phyloP scores from a whole-genome alignment of 2,888 invertebrate species.

The Nesidiocoris tenuis region DNA sequence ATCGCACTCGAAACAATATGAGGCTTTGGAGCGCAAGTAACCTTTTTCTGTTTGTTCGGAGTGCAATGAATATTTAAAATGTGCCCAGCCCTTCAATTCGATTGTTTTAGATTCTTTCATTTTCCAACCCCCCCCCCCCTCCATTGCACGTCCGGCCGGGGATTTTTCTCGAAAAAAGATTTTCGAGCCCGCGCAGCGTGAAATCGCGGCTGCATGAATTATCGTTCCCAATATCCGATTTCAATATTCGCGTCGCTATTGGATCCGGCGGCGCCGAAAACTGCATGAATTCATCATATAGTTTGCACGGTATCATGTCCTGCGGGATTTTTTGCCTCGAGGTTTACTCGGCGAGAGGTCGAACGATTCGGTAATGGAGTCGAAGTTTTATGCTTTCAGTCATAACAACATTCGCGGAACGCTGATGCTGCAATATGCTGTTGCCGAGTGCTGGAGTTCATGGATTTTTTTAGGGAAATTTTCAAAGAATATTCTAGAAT shows the following conservation, averaged over 20 bases:
- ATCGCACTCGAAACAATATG: slow-evolving; percentile 36
- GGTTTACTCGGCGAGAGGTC: too few species aligned
- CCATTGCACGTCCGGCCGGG: neutral
- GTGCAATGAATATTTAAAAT: slow-evolving; percentile 35
- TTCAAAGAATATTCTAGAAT: too few species aligned
- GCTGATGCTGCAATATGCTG: too few species aligned
- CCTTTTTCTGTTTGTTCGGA: slow-evolving; percentile 18
- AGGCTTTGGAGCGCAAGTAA: slow-evolving; percentile 23
- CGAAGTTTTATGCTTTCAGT: too few species aligned
- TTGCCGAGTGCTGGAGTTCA: too few species aligned
- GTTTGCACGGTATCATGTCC: neutral
- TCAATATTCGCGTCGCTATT: neutral
- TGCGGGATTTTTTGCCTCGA: neutral
- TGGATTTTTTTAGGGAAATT: too few species aligned
- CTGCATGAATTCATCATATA: neutral
- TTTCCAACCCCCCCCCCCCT: neutral
- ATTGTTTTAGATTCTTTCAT: slow-evolving; percentile 12
- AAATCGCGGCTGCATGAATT: neutral
- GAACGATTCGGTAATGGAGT: too few species aligned
- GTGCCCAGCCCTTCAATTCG: slow-evolving; percentile 22
- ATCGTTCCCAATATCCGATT: neutral
- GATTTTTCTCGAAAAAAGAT: neutral
- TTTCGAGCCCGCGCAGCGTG: neutral
- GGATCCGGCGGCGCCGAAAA: neutral
- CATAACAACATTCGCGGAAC: too few species aligned